Evolutionary conservation across 2,113 vertebrate genomes (phyloP).

Genomic region (Triplophysa tibetana): DNA sequence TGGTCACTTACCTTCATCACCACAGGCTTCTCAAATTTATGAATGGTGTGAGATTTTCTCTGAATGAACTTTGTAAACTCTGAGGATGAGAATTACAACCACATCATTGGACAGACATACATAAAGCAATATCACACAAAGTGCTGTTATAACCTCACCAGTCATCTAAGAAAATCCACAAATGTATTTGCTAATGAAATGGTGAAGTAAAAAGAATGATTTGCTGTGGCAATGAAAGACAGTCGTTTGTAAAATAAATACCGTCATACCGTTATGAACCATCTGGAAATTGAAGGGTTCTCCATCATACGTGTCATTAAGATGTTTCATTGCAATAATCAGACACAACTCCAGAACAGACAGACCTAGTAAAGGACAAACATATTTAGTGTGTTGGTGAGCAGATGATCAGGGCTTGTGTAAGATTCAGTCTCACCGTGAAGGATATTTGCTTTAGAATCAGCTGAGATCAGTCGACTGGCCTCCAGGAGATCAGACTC

Average conservation of each 20-base stretch:
- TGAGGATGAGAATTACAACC: constrained; percentile 53
- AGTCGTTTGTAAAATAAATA: too few relatives aligned
- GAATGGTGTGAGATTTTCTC: constrained; percentile 88
- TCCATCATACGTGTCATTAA: constrained; percentile 90
- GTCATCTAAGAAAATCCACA: too few relatives aligned
- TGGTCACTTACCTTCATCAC: constrained; percentile 87
- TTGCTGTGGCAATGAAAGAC: too few relatives aligned
- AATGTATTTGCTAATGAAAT: too few relatives aligned
- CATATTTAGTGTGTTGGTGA: background rate
- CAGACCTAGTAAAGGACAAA: constrained; percentile 73
- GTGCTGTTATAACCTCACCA: background rate
- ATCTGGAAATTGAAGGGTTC: constrained; percentile 98
- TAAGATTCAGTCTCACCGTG: constrained; percentile 77
- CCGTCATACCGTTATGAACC: constrained; percentile 93
- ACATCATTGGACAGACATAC: background rate
- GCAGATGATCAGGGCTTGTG: background rate
- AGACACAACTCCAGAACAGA: constrained; percentile 94
- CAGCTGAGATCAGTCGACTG: constrained; percentile 71
- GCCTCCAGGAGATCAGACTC: constrained; percentile 84
- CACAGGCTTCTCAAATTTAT: constrained; percentile 92
- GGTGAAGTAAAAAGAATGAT: too few relatives aligned
- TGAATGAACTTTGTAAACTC: constrained; percentile 98
- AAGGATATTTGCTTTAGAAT: constrained; percentile 87
- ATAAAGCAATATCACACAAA: background rate
- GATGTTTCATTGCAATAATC: constrained; percentile 96